Evolutionary conservation across 1,140 invertebrate genomes (phyloP), one percentile per base, ranked within the genome.

Genomic region (Ruditapes philippinarum): DNA sequence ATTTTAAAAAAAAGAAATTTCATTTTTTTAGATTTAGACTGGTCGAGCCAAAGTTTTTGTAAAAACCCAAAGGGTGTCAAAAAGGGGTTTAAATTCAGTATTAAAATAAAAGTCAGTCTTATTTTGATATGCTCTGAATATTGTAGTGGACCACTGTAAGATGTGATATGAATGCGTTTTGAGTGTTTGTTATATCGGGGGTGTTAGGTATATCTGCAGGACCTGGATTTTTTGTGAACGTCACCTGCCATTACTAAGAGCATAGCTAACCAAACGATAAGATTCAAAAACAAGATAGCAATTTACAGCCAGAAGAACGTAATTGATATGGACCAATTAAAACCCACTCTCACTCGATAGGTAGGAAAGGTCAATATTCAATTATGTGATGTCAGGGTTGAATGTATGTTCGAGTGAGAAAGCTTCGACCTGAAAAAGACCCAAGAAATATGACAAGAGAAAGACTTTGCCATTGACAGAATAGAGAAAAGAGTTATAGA

Each of bases 11-110:
- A 73, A n/a, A n/a, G n/a, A 9, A 38, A 73, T 5, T 14, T 73
- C 68, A 45, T n/a, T n/a, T 73, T 17, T 38, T 31, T 28, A 5
- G 19, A 19, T 28, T 11, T 28, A 11, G 19, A 19, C 11, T n/a
- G n/a, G 28, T 28, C 19, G 1, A 73, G 33, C 65, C 82, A n/a
- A 84, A 33, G 82, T 70, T 84, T 84, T 65, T 19, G 62, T 73
- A 54, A 84, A 84, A 25, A 31, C 65, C n/a, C n/a, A n/a, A 33
- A 74, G 42, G 28, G 51, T 51, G 54, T 84, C 65, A 68, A 84
- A 70, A 17, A 51, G 9, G 1, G n/a, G n/a, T n/a, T 38, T 36
- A 11, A 84, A 33, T 54, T 84, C 65, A n/a, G 80, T 28, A 65
- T 45, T 68, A n/a, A 82, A n/a, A n/a, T n/a, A 33, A 12, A 65